Evolutionary conservation across 2,113 vertebrate genomes (phyloP).

Genomic region (Podilymbus podiceps): DNA sequence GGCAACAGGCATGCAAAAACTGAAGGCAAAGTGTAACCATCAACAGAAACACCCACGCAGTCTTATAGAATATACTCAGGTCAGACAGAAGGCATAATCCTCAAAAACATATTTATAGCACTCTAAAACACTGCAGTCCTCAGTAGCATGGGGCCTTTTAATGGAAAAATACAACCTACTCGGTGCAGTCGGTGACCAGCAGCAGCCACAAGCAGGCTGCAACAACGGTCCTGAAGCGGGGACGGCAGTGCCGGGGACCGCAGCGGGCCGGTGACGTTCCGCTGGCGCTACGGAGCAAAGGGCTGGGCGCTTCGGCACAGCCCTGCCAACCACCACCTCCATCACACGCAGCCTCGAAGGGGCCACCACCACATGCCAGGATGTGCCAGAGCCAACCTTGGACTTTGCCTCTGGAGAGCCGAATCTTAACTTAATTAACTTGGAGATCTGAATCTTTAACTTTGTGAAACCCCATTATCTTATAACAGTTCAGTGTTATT

Average conservation of each 20-base stretch:
- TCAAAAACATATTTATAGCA: constrained; percentile 1
- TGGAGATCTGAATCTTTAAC: neutral
- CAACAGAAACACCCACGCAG: constrained; percentile 1
- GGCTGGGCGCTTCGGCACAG: neutral
- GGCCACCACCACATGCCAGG: rapidly evolving
- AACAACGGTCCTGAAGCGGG: neutral
- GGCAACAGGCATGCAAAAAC: constrained; percentile 5
- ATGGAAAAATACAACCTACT: neutral
- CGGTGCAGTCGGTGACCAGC: neutral
- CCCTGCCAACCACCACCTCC: neutral
- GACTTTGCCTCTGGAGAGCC: neutral
- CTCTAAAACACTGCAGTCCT: neutral
- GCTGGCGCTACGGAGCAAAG: neutral
- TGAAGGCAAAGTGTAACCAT: constrained; percentile 31
- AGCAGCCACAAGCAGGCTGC: neutral
- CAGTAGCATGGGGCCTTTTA: neutral
- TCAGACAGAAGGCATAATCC: constrained; percentile 4
- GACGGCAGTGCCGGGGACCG: rapidly evolving
- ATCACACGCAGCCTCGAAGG: neutral
- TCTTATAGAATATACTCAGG: neutral
- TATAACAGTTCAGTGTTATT: neutral
- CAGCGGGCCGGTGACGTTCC: neutral
- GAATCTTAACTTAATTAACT: neutral
- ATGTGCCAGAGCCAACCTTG: neutral
- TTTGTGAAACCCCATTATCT: no score